Evolutionary conservation across 2,888 invertebrate genomes (phyloP), one percentile per base, ranked within the genome.

Genomic region (Diogma glabrata): DNA sequence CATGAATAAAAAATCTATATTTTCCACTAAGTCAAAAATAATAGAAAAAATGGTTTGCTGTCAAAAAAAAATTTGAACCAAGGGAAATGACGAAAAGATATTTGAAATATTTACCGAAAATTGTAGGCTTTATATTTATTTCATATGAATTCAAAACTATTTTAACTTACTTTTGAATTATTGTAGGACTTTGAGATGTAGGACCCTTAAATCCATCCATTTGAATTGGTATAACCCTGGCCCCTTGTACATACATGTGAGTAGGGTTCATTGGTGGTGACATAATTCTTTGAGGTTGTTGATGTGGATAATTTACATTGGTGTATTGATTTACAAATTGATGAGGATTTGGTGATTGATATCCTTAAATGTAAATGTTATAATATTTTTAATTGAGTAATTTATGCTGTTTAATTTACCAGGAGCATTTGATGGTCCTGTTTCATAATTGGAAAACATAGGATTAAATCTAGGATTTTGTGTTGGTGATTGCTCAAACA

Each of bases 161-260:
- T 24, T 19, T 9, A 51, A 65, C 67, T 65, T 63, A 70, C 70
- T 69, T 70, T 62, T 69, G 70, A 38, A 70, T 61, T 30, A 70
- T 61, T 19, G 65, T 63, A 23, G 70, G 69, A 36, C 66, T 59
- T 53, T 65, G 62, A 48, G 66, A 64, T 48, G 69, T 60, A 9
- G 69, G 67, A 9, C 67, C 69, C 26, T 66, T 62, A 6, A 58
- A 55, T 20, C 56, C 56, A 46, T 55, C 54, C 20, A 60, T 59
- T 49, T 81, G 80, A 58, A 81, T 72, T 14, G 81, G 81, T 62
- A 81, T 77, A 58, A 80, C 75, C 58, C 79, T 71, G 30, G 77
- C 74, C 58, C 72, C 74, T 3, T 73, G 70, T 56, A 71, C 71
- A 55, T 69, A 72, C 53, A 73, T 56, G 23, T 51, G 57, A 46